Base-by-base conservation (phyloP, 2,888 invertebrate species). In the Hipparchia sbordonii region DNA sequence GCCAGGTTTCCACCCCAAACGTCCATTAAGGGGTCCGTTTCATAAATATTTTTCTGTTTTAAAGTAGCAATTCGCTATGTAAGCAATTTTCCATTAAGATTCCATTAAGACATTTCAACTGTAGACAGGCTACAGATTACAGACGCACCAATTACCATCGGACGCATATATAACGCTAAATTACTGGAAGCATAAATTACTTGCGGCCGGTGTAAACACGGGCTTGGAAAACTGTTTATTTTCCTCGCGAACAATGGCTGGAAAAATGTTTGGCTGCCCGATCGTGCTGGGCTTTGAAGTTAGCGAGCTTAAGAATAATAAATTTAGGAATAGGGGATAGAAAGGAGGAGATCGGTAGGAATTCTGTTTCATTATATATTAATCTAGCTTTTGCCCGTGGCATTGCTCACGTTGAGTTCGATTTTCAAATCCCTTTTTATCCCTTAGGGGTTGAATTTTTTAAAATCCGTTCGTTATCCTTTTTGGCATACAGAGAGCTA, bases 181-280 rank as follows among this genome's bases (percentile, higher is more conserved):
- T 73, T 63, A 67, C 72, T 76, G 72, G 74, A 78, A 76, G 73
- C 74, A 77, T 79, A 79, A 79, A 80, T 78, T 77, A 72, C 73
- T 68, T 73, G 45, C 65, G 61, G 72, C 70, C 75, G 73, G 76
- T 75, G 77, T 81, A 81, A 80, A 82, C 80, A 80, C 3, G 45
- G 62, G 72, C 59, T 74, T 54, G 51, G 72, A 78, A 78, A 76
- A 81, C 82, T 87, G 85, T 87, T 86, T 87, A 87, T 85, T 84
- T 83, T 84, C 77, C 76, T 79, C 76, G 79, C 73, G 73, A 82
- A 85, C 82, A 84, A 86, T 85, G 81, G 81, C 79, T 79, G 81
- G 77, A 79, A 77, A 48, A 82, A 82, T 83, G 79, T 81, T 82
- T 82, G 81, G 80, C 80, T 79, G 80, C 77, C 78, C 76, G 72